phyloP scores from a whole-genome alignment of 2,888 invertebrate species.

The Trissoscelio sp. region DNA sequence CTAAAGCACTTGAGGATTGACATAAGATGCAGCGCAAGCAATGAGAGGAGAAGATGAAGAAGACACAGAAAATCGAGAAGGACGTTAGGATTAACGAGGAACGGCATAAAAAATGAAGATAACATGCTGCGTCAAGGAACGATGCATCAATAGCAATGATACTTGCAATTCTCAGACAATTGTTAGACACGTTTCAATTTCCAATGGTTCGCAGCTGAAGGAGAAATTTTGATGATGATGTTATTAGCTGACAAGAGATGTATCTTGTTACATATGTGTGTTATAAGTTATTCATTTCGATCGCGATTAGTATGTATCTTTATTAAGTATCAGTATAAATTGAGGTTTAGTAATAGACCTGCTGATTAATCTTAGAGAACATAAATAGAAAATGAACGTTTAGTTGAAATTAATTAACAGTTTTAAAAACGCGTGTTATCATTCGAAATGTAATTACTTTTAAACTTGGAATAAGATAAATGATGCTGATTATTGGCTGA shows the following conservation, averaged over 20 bases:
- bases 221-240: slow-evolving; percentile 16
- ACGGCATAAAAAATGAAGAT: slow-evolving; percentile 25
- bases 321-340: slow-evolving; percentile 29
- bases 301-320: slow-evolving; percentile 17
- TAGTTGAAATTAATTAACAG: too few species aligned
- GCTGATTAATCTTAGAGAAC: too few species aligned
- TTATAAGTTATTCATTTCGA: neutral
- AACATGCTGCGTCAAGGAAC: neutral
- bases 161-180: slow-evolving; percentile 12
- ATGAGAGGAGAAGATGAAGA: slow-evolving; percentile 42
- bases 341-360: slow-evolving; percentile 18
- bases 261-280: neutral
- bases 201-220: slow-evolving; percentile 7
- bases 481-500: too few species aligned
- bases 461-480: too few species aligned
- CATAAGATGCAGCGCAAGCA: slow-evolving; percentile 69
- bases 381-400: too few species aligned
- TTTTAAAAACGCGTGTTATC: too few species aligned
- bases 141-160: neutral
- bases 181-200: slow-evolving; percentile 16
- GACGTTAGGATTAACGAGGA: slow-evolving; percentile 46
- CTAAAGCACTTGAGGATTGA: slow-evolving; percentile 72
- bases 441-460: too few species aligned
- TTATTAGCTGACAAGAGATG: neutral
- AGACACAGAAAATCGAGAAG: slow-evolving; percentile 53